A percentile compares a stretch with the other conserved stretches of the same genome.
Conservation (phyloP, 2,113 vertebrate species). For the Verasper variegatus region DNA sequence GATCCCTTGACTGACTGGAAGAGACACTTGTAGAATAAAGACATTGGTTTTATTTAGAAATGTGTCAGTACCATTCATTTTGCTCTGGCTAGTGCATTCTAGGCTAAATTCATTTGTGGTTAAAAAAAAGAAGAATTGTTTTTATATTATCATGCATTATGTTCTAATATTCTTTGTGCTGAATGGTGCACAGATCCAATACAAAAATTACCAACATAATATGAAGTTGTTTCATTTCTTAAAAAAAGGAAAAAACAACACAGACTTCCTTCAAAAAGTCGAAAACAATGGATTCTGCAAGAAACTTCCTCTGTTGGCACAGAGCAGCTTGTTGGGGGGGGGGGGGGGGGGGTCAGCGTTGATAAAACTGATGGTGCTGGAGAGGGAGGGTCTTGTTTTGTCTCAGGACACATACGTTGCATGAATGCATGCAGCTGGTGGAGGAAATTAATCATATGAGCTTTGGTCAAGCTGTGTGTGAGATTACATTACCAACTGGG, state of each 20-base stretch:
- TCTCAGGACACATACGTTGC: conserved; percentile 31
- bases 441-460: conserved; percentile 68
- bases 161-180: not conserved
- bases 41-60: conserved; percentile 72
- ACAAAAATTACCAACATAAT: conserved; percentile 10
- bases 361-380: not conserved
- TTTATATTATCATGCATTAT: not conserved
- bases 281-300: conserved; percentile 66
- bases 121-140: not conserved
- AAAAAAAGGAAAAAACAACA: conserved; percentile 25
- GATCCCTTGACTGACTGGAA: conserved; percentile 49
- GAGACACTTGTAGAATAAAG: conserved; percentile 78
- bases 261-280: conserved; percentile 61
- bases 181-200: not conserved
- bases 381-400: conserved; percentile 33
- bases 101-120: no score
- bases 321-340: conserved; percentile 2
- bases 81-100: no score
- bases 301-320: conserved; percentile 58
- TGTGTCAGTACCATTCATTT: conserved; percentile 61
- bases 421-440: conserved; percentile 61
- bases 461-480: conserved; percentile 15
- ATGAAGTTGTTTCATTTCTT: conserved; percentile 37
- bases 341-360: not conserved
- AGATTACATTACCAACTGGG: conserved; percentile 59